These are phyloP conservation scores for Chascanopsetta lugubris DNA, from an alignment of 2,113 vertebrate genomes.

Conservation along the genomic window DNA sequence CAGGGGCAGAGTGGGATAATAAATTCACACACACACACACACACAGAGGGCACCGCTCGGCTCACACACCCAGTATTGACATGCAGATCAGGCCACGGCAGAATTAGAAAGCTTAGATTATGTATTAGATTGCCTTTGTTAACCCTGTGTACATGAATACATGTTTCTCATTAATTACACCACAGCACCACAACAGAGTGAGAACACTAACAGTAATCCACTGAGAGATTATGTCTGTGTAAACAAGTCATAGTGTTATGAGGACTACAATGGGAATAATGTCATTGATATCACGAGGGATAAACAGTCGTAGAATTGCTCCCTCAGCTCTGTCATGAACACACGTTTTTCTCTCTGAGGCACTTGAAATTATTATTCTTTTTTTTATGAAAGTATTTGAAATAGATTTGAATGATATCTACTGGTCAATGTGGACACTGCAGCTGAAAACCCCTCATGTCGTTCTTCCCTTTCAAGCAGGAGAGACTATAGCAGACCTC, in stretches of 20 bases:
- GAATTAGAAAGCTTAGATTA: constrained; percentile 35
- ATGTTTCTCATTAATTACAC: constrained; percentile 38
- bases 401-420: too few species aligned
- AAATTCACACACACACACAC: constrained; percentile 41
- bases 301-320: too few species aligned
- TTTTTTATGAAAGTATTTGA: too few species aligned
- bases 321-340: too few species aligned
- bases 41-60: constrained; percentile 19
- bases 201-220: constrained; percentile 25
- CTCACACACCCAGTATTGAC: constrained; percentile 43
- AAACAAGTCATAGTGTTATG: neutral
- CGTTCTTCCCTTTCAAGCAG: too few species aligned
- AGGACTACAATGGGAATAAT: neutral
- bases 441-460: too few species aligned
- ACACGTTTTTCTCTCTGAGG: too few species aligned
- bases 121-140: constrained; percentile 24
- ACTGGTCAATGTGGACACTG: too few species aligned
- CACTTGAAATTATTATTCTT: too few species aligned
- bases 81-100: constrained; percentile 42
- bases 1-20: constrained; percentile 48
- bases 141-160: constrained; percentile 4
- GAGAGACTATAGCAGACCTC: too few species aligned
- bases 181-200: constrained; percentile 27
- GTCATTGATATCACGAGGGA: neutral
- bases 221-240: constrained; percentile 8